Conservation (phyloP, 2,113 vertebrate species). For the Archocentrus centrarchus region DNA sequence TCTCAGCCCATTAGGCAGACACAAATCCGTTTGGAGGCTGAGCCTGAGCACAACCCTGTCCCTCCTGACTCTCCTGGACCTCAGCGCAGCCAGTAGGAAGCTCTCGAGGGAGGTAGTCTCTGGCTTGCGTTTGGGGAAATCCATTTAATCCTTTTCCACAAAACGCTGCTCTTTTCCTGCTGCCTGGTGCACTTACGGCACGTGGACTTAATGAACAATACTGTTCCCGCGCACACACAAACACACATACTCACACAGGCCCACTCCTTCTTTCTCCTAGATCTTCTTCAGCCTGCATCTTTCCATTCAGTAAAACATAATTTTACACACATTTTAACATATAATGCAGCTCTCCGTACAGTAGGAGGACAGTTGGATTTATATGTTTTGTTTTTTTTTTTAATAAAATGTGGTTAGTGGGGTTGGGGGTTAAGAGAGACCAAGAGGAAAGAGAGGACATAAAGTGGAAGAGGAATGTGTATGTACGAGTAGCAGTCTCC, state of each 20-base stretch:
- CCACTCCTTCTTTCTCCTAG: not conserved
- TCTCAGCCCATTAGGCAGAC: constrained; percentile 78
- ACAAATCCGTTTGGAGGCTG: constrained; percentile 74
- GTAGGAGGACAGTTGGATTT: not conserved
- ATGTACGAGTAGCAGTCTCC: not conserved
- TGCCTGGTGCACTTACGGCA: constrained; percentile 44
- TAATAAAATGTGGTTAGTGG: not conserved
- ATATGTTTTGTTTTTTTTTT: constrained; percentile 20
- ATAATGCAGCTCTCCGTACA: not conserved
- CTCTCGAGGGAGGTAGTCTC: constrained; percentile 56
- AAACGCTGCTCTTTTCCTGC: constrained; percentile 48
- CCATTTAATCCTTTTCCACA: constrained; percentile 68
- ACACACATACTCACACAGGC: constrained; percentile 1
- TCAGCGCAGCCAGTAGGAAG: constrained; percentile 47
- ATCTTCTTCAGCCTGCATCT: not conserved
- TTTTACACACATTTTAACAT: constrained; percentile 14
- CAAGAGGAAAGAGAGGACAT: not conserved
- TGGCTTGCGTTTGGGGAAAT: constrained; percentile 63
- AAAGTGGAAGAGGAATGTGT: not conserved
- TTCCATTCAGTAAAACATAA: constrained; percentile 24
- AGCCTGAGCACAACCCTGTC: constrained; percentile 41
- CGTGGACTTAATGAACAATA: constrained; percentile 57
- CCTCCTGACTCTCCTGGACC: constrained; percentile 53
- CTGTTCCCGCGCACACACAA: not conserved
- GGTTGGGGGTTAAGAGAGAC: constrained; percentile 10